Percentiles rank a stretch among this genome's conserved stretches.
These are phyloP conservation scores for Dreissena rostriformis DNA, from an alignment of 1,140 invertebrate species.

Conservation along the genomic window DNA sequence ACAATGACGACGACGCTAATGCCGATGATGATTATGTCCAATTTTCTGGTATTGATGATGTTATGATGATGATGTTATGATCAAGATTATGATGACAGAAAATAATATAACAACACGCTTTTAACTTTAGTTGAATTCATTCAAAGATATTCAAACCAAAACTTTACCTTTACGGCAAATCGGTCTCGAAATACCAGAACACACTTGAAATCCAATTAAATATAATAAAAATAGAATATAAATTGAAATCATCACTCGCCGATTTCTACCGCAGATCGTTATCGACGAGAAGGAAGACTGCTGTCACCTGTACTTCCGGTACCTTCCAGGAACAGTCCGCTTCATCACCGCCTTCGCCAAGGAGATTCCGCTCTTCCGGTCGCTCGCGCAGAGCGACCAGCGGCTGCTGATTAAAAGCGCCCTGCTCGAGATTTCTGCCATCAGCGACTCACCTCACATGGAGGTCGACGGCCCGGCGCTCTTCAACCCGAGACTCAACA, in stretches of 20 bases:
- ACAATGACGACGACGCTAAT: too few species aligned
- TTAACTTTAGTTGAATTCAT: too few species aligned
- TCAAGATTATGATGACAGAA: too few species aligned
- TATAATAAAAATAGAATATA: too few species aligned
- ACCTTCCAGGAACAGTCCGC: slow-evolving; percentile 64
- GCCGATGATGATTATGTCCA: too few species aligned
- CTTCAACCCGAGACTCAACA: slow-evolving; percentile 62
- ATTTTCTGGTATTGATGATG: too few species aligned
- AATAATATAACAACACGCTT: too few species aligned
- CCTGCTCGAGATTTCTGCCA: slow-evolving; percentile 65
- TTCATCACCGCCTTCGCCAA: slow-evolving; percentile 72
- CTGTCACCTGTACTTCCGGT: slow-evolving; percentile 61
- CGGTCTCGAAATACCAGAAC: too few species aligned
- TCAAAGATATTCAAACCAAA: too few species aligned
- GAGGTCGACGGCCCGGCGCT: slow-evolving; percentile 29
- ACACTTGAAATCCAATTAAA: too few species aligned
- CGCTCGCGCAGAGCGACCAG: slow-evolving; percentile 65
- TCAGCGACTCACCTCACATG: slow-evolving; percentile 66
- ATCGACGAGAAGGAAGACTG: slow-evolving; percentile 52
- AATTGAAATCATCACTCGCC: too few species aligned
- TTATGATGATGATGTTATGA: background rate
- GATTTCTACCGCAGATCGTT: slow-evolving; percentile 44
- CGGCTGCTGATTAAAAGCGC: slow-evolving; percentile 66
- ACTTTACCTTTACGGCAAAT: too few species aligned
- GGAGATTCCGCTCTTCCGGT: slow-evolving; percentile 70